Conservation (phyloP, 2,888 invertebrate genomes). For the Callyntrura sp. region DNA sequence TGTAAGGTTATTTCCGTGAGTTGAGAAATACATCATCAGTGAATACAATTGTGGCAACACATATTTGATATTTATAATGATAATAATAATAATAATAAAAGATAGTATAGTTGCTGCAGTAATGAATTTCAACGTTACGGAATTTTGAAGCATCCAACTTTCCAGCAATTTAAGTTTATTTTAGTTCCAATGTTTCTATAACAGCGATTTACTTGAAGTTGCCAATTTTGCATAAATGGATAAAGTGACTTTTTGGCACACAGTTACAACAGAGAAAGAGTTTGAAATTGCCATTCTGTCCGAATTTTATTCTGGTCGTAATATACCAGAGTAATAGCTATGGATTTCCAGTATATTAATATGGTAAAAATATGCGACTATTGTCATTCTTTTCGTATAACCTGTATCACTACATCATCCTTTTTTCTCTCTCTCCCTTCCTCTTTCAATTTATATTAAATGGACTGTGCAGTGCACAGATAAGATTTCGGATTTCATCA, state of each 20-base stretch:
- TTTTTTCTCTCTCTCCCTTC: slow-evolving; percentile 10
- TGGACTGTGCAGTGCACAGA: slow-evolving; percentile 57
- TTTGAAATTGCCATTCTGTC: not conserved
- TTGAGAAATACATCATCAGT: too few species aligned
- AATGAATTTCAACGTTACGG: too few species aligned
- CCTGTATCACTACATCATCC: not conserved
- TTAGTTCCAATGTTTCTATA: too few species aligned
- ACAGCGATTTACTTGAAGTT: too few species aligned
- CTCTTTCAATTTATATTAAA: slow-evolving; percentile 38
- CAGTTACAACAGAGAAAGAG: not conserved
- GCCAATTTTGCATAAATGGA: not conserved
- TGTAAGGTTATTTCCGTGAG: too few species aligned
- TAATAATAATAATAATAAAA: too few species aligned
- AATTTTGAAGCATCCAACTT: too few species aligned
- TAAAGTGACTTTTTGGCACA: not conserved
- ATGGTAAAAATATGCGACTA: slow-evolving; percentile 33
- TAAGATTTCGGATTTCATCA: slow-evolving; percentile 58
- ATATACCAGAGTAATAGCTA: slow-evolving; percentile 47
- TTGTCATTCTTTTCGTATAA: not conserved
- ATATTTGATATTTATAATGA: too few species aligned
- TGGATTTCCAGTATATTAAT: slow-evolving; percentile 58
- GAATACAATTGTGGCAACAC: too few species aligned
- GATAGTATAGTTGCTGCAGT: too few species aligned
- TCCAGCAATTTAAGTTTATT: too few species aligned
- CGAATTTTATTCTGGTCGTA: not conserved